Conservation (phyloP, 1,140 invertebrate genomes). For the Scaptomyza hsui region DNA sequence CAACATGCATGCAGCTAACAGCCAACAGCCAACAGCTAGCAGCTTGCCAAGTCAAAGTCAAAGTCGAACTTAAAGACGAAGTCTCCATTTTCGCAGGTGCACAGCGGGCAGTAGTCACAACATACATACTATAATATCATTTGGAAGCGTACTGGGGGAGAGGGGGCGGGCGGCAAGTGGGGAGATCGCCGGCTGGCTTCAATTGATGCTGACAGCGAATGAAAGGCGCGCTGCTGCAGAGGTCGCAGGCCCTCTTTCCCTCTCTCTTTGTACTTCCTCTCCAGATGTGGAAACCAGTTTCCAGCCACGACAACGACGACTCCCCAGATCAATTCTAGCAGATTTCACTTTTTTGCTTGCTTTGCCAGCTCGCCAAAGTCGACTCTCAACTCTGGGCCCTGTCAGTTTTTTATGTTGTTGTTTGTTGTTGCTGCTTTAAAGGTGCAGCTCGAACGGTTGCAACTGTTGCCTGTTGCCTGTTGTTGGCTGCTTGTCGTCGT, state of each 20-base stretch:
- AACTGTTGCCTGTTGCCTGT: conserved; percentile 65
- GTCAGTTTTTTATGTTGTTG: conserved; percentile 49
- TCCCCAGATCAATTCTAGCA: conserved; percentile 82
- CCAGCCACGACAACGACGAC: conserved; percentile 55
- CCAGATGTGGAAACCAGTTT: conserved; percentile 75
- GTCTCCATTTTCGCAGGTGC: conserved; percentile 64
- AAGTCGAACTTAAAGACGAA: conserved; percentile 8
- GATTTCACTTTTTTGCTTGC: conserved; percentile 74
- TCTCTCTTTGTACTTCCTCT: conserved; percentile 53
- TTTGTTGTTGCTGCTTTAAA: conserved; percentile 47
- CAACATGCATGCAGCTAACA: conserved; percentile 28
- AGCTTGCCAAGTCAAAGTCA: conserved; percentile 20
- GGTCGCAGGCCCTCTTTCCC: conserved; percentile 33
- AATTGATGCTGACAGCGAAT: conserved; percentile 82
- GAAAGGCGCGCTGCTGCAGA: conserved; percentile 61
- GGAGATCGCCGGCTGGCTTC: conserved; percentile 67
- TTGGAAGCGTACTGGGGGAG: conserved; percentile 17
- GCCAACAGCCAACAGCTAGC: neutral
- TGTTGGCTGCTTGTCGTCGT: conserved; percentile 62
- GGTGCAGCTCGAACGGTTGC: conserved; percentile 77
- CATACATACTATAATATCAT: conserved; percentile 59
- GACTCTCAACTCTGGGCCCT: conserved; percentile 46
- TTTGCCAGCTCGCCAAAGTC: conserved; percentile 29
- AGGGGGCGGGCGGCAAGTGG: neutral
- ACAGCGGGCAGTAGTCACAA: conserved; percentile 81